These are phyloP conservation scores for Sterrhoptilus dennistouni DNA, from an alignment of 2,113 vertebrate genomes.

Conservation along the genomic window DNA sequence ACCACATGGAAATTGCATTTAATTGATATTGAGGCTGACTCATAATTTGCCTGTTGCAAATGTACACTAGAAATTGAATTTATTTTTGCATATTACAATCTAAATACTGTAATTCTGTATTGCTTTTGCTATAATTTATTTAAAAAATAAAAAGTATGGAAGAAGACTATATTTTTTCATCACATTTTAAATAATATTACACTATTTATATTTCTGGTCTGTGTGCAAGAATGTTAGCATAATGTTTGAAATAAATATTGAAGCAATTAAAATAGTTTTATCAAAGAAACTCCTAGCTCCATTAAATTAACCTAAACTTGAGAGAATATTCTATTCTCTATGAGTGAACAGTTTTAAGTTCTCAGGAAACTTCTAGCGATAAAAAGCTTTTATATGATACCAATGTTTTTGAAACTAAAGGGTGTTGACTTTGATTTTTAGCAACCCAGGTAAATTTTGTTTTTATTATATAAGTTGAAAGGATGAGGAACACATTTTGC, in stretches of 20 bases:
- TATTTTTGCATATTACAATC: neutral
- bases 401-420: neutral
- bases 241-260: neutral
- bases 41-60: neutral
- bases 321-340: neutral
- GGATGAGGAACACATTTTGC: neutral
- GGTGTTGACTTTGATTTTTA: neutral
- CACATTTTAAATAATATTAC: neutral
- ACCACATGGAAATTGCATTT: neutral
- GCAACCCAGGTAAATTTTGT: neutral
- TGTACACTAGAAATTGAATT: neutral
- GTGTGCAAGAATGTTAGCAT: neutral
- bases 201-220: slow-evolving; percentile 13
- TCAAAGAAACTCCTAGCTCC: neutral
- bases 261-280: neutral
- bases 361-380: neutral
- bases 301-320: neutral
- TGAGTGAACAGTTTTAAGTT: neutral
- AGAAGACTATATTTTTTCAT: neutral
- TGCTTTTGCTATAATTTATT: slow-evolving; percentile 21
- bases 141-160: neutral
- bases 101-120: neutral
- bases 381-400: neutral
- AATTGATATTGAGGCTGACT: neutral
- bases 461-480: neutral